Conservation (phyloP, 1,140 invertebrate genomes). For the Heliconius eleuchia region DNA sequence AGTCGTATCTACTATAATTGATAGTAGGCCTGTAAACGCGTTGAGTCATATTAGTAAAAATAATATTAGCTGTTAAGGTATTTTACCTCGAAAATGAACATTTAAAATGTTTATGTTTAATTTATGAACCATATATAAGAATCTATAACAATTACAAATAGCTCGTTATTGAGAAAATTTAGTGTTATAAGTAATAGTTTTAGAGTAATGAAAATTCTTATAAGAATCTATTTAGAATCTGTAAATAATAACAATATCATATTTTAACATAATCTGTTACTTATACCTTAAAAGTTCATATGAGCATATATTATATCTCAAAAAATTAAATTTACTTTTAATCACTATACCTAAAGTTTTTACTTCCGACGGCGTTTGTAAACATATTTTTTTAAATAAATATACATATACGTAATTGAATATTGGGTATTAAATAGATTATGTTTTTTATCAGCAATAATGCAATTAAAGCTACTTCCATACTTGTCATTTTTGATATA, state of each 20-base stretch:
- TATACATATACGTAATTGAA: neutral
- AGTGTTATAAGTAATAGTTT: too few species aligned
- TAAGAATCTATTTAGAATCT: neutral
- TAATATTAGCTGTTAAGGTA: neutral
- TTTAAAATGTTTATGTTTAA: neutral
- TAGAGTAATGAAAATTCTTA: too few species aligned
- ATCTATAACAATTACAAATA: too few species aligned
- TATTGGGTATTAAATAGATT: neutral
- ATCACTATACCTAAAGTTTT: too few species aligned
- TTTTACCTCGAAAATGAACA: neutral
- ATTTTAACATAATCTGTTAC: too few species aligned
- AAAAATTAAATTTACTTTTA: too few species aligned
- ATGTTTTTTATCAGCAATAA: neutral
- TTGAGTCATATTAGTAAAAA: too few species aligned
- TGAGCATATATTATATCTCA: neutral
- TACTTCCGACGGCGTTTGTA: neutral
- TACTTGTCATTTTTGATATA: constrained; percentile 1
- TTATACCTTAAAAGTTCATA: too few species aligned
- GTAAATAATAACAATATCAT: neutral
- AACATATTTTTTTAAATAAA: neutral
- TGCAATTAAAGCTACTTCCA: neutral
- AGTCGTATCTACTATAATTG: neutral
- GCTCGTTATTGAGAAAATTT: too few species aligned
- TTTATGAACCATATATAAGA: too few species aligned
- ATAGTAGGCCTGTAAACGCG: neutral